These are phyloP conservation scores for Daubentonia madagascariensis DNA, from an alignment of 2,113 vertebrate genomes.

Conservation along the genomic window DNA sequence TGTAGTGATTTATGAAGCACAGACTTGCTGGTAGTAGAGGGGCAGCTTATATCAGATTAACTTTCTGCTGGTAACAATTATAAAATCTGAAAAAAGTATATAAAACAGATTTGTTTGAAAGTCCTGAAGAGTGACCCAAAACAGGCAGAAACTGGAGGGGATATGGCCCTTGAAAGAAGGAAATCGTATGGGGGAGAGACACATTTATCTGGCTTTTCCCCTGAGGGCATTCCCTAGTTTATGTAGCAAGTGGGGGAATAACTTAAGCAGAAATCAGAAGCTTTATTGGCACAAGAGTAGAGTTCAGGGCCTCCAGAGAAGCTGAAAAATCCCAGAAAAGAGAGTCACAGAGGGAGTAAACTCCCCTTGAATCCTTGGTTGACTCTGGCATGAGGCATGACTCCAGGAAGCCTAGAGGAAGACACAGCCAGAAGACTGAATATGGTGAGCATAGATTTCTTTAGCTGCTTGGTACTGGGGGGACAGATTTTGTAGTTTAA, in stretches of 20 bases:
- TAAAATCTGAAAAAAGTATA: not conserved
- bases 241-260: not conserved
- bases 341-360: not conserved
- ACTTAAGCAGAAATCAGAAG: not conserved
- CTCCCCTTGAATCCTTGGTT: not conserved
- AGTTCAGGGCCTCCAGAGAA: not conserved
- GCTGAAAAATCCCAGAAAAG: not conserved
- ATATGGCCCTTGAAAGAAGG: not conserved
- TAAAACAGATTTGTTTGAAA: conserved; percentile 5
- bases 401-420: not conserved
- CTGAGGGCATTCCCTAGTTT: not conserved
- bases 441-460: not conserved
- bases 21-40: not conserved
- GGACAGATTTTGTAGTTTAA: not conserved
- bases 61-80: not conserved
- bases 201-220: not conserved
- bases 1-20: not conserved
- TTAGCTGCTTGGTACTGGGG: not conserved
- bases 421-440: not conserved
- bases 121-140: not conserved
- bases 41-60: not conserved
- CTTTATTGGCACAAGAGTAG: not conserved
- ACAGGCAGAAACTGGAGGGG: not conserved
- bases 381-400: not conserved
- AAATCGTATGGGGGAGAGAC: not conserved